Evolutionary conservation across 2,888 invertebrate species (phyloP), one percentile per base, ranked within the genome.

Genomic region (Rotaria macrura): DNA sequence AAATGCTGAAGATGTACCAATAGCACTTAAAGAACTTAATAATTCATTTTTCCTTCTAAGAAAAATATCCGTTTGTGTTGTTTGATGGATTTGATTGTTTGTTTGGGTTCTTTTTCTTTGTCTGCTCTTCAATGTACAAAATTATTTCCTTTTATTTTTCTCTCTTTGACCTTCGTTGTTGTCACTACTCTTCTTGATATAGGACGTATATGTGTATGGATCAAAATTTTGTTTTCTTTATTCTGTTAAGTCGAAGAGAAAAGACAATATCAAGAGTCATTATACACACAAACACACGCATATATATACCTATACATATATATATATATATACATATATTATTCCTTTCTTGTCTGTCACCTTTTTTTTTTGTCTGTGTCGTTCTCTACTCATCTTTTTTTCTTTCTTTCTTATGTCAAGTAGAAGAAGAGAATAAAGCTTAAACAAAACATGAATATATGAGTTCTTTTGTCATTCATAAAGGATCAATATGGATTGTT

Each of bases 1-100:
- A 0, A 93, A 94, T 38, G 93, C 94, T 0, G 93, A 93, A 85
- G 95, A 96, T 88, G 96, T 96, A 0, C 93, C 94, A 88, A 92
- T 94, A 85, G 96, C 96, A 0, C n/a, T 79, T 12, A 79, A 79
- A 79, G 79, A 79, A 79, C 43, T 79, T 40, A n/a, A 79, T 79
- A 79, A 79, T 79, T 1, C 79, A 43, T 43, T 43, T 20, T 79
- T 79, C 43, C 43, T 79, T 12, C 43, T 43, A 14, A 40, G 79
- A 79, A 79, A 79, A 79, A 79, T 79, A 79, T 79, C 79, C 43
- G 79, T 79, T 43, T 43, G 79, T 79, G 79, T 79, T 12, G 79
- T 79, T 43, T 79, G 9, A 79, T 40, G 9, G 10, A 79, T 79
- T 79, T 20, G 34, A n/a, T n/a, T n/a, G n/a, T n/a, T 25, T 79